Evolutionary conservation across 2,113 vertebrate genomes (phyloP).

Genomic region (Calyptomena viridis): DNA sequence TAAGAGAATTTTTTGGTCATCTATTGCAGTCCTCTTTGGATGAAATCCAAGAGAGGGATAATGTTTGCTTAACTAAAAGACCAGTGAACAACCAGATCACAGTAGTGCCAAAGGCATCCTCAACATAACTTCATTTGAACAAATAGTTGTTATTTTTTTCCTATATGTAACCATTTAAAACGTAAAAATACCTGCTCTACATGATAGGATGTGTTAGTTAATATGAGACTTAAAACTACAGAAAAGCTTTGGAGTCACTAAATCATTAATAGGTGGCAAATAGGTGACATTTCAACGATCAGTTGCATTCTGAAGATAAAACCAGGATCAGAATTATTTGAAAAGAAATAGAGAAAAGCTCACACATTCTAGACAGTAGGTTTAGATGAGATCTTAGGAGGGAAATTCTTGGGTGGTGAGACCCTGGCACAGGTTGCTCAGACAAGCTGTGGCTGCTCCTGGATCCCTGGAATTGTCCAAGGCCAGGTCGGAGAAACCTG

Average conservation of each 20-base stretch:
- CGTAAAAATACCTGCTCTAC: not conserved
- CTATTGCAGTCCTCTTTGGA: not conserved
- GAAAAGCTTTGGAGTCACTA: not conserved
- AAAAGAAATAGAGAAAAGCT: not conserved
- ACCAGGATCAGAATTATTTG: not conserved
- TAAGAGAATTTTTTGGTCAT: not conserved
- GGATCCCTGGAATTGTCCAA: not conserved
- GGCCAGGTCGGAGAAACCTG: not conserved
- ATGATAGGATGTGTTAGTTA: not conserved
- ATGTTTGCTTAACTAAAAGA: not conserved
- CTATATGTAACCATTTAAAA: not conserved
- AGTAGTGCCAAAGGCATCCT: not conserved
- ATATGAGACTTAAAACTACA: not conserved
- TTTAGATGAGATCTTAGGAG: not conserved
- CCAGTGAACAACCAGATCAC: not conserved
- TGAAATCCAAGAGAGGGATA: not conserved
- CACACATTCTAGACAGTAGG: not conserved
- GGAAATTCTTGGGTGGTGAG: fast-evolving
- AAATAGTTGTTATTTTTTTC: not conserved
- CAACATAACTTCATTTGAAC: not conserved
- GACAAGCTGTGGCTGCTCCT: not conserved
- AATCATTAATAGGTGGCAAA: not conserved
- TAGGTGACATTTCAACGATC: not conserved
- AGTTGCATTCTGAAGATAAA: not conserved
- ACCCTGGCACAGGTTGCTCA: not conserved